Base-by-base conservation (phyloP, 1,140 invertebrate genomes). In the Aricia agestis region DNA sequence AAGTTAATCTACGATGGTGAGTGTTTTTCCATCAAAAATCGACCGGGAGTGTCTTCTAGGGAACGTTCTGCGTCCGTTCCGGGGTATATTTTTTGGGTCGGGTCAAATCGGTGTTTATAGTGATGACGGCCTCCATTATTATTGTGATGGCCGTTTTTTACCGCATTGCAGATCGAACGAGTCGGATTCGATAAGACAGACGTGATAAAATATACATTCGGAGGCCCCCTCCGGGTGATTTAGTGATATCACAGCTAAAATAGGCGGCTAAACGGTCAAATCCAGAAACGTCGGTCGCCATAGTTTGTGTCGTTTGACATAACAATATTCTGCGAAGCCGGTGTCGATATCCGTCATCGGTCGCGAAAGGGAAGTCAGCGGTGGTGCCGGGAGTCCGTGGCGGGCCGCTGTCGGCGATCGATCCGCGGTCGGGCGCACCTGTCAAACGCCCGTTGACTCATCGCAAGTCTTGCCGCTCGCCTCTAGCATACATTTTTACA, bases 1-100 rank as follows among this genome's bases (percentile, higher is more conserved):
- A 90, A 90, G 85, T 92, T 91, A 92, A 92, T 93, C 92, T 87
- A 92, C 85, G 86, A 93, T 93, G 93, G 93, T 93, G 91, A 93
- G 93, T 92, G 86, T 79, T 87, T 82, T 87, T 93, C 92, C 84
- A 83, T 80, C 75, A 80, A 80, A 83, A 85, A 77, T 78, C 84
- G 84, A 78, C 74, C 78, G 72, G 72, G 76, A 87, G 83, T 90
- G 86, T 78, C 78, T 82, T 85, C 77, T 65, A 75, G 78, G 79
- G 76, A 82, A 78, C 75, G 36, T 76, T 72, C 74, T 58, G 74
- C 66, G 76, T 75, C 76, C 69, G 69, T 79, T 77, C 67, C 75
- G 32, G 81, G 80, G 73, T 79, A 82, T 92, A 92, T 92, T 92
- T 92, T 75, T 79, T 80, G 75, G 78, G 80, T 86, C 73, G 81